A percentile compares a stretch with the other conserved stretches of the same genome.
These are phyloP conservation scores for Paramormyrops kingsleyae DNA, from an alignment of 2,113 vertebrate genomes.

Conservation along the genomic window DNA sequence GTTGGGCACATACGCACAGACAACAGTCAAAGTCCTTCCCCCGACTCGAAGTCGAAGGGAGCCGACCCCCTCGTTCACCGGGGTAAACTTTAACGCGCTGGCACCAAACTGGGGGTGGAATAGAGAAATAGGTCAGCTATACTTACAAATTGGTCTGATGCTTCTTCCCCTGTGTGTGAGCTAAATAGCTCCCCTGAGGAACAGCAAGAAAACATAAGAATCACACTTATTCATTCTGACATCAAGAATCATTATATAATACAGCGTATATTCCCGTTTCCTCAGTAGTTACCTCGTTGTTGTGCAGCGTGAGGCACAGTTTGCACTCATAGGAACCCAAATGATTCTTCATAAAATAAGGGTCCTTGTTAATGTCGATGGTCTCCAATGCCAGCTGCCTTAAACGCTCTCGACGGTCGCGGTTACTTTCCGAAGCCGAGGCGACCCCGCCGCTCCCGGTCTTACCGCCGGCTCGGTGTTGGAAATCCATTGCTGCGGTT, in stretches of 20 bases:
- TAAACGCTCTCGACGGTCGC: constrained; percentile 82
- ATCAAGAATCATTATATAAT: neutral
- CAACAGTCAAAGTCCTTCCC: too few species aligned
- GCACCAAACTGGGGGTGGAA: too few species aligned
- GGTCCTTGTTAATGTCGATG: constrained; percentile 98
- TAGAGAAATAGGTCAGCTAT: neutral
- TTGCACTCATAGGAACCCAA: constrained; percentile 97
- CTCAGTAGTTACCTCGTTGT: constrained; percentile 78
- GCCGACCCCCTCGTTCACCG: too few species aligned
- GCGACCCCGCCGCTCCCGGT: constrained; percentile 93
- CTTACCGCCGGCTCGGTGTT: constrained; percentile 91
- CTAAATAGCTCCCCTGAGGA: constrained; percentile 87
- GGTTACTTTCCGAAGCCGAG: constrained; percentile 90
- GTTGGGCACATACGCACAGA: too few species aligned
- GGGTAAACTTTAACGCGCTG: too few species aligned
- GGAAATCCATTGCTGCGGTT: constrained; percentile 83
- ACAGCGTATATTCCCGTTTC: neutral
- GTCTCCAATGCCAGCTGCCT: constrained; percentile 91
- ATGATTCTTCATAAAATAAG: constrained; percentile 99
- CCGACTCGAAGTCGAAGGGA: too few species aligned
- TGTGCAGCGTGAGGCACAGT: constrained; percentile 92
- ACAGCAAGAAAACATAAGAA: constrained; percentile 9
- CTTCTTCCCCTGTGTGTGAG: constrained; percentile 97
- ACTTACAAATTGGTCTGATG: constrained; percentile 98
- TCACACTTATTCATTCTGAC: neutral